phyloP scores from a whole-genome alignment of 30 jellyfish, hydroid and myxozoan species.

The Pseudorhiza aurosa region DNA sequence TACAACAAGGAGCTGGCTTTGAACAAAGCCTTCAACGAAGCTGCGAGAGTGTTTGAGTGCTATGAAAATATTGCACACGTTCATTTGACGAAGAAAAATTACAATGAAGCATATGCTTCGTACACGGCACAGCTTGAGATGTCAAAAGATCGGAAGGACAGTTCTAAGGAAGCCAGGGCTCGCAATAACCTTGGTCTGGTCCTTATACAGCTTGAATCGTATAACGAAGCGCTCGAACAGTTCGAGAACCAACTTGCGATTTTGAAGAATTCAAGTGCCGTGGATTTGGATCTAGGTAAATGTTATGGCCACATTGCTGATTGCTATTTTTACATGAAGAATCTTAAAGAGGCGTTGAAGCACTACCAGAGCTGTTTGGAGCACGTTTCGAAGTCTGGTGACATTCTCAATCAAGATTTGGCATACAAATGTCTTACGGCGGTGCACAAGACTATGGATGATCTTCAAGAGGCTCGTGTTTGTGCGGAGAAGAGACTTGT shows the following conservation, averaged over 20 bases:
- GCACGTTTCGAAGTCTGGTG: conserved; percentile 40
- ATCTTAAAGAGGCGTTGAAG: conserved; percentile 54
- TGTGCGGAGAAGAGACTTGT: conserved; percentile 90
- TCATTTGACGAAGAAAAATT: conserved; percentile 58
- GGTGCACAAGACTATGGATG: conserved; percentile 58
- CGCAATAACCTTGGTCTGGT: conserved; percentile 33
- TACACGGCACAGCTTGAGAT: conserved; percentile 69
- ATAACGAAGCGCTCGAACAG: conserved; percentile 48
- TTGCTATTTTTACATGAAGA: conserved; percentile 52
- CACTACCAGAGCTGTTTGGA: conserved; percentile 61
- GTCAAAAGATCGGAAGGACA: conserved; percentile 40
- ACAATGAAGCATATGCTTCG: conserved; percentile 75
- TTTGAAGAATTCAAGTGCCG: neutral
- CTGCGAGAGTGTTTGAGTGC: conserved; percentile 53
- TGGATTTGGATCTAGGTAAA: conserved; percentile 46
- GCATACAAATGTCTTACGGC: conserved; percentile 60
- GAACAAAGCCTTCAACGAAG: conserved; percentile 48
- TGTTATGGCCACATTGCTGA: conserved; percentile 76
- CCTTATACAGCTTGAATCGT: conserved; percentile 36
- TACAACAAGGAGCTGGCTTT: conserved; percentile 46
- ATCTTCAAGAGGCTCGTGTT: conserved; percentile 80
- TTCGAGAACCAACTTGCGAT: conserved; percentile 56
- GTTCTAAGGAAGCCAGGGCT: conserved; percentile 49
- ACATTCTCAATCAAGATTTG: conserved; percentile 70
- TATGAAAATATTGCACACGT: conserved; percentile 66